Percentiles rank a stretch among this genome's conserved stretches.
Evolutionary conservation across 1,140 invertebrate species (phyloP).

Genomic region (Brachionus angularis): DNA sequence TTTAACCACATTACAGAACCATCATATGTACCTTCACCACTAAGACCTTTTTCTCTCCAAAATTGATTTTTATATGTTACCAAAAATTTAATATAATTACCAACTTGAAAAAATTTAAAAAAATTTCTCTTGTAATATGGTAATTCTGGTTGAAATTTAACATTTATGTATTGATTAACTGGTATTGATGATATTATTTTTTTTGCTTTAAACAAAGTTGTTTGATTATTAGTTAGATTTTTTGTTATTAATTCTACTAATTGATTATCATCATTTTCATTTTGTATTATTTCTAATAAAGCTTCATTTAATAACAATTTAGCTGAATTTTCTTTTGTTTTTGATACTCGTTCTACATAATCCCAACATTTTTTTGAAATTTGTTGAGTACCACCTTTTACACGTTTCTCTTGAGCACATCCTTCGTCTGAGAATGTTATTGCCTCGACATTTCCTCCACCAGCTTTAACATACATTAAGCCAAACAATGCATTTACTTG

Average conservation of each 20-base stretch:
- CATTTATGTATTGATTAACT: slow-evolving; percentile 48
- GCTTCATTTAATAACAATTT: slow-evolving; percentile 51
- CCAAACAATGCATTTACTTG: slow-evolving; percentile 57
- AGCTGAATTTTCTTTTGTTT: slow-evolving; percentile 9
- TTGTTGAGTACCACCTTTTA: slow-evolving; percentile 57
- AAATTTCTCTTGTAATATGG: slow-evolving; percentile 50
- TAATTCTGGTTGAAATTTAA: slow-evolving; percentile 53
- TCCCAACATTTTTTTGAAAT: slow-evolving; percentile 51
- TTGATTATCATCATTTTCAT: slow-evolving; percentile 46
- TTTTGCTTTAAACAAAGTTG: not conserved
- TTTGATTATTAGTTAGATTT: not conserved
- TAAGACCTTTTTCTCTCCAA: slow-evolving; percentile 55
- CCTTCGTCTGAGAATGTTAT: slow-evolving; percentile 49
- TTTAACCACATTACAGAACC: slow-evolving; percentile 46
- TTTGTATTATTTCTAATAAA: slow-evolving; percentile 53
- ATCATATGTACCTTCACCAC: slow-evolving; percentile 58
- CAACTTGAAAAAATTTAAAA: slow-evolving; percentile 53
- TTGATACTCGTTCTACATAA: slow-evolving; percentile 48
- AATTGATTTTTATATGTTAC: slow-evolving; percentile 58
- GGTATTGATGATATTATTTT: slow-evolving; percentile 31
- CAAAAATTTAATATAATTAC: slow-evolving; percentile 56
- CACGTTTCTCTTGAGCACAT: slow-evolving; percentile 14
- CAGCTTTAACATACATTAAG: slow-evolving; percentile 54
- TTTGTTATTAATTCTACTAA: slow-evolving; percentile 45
- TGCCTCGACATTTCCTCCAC: slow-evolving; percentile 53